Percentiles rank a stretch among this genome's conserved stretches.
Conservation (phyloP, 2,888 invertebrate species). For the Palloptera scutellata region DNA sequence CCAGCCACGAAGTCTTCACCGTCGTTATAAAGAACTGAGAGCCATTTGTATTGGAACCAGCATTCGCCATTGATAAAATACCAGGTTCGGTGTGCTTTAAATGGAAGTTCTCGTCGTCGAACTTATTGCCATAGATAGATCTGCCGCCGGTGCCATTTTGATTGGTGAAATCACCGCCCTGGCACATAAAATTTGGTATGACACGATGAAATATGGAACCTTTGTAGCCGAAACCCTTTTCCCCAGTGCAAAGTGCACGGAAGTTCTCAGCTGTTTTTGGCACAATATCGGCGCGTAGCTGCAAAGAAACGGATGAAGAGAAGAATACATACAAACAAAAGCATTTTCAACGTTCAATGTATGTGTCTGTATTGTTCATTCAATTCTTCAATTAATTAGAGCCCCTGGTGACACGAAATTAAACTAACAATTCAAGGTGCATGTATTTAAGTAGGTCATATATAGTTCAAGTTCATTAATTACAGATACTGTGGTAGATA, state of each 20-base stretch:
- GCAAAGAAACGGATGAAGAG: slow-evolving; percentile 56
- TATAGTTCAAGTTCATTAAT: neutral
- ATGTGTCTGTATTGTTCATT: neutral
- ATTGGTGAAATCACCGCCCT: slow-evolving; percentile 93
- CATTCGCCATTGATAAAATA: slow-evolving; percentile 93
- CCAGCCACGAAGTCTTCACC: slow-evolving; percentile 91
- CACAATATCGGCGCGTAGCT: slow-evolving; percentile 87
- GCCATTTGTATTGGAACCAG: slow-evolving; percentile 93
- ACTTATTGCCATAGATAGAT: slow-evolving; percentile 95
- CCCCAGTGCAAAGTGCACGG: slow-evolving; percentile 93
- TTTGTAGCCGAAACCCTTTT: slow-evolving; percentile 92
- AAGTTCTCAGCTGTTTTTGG: slow-evolving; percentile 97
- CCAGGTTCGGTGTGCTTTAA: slow-evolving; percentile 93
- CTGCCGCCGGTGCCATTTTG: slow-evolving; percentile 95
- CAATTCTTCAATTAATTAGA: too few species aligned
- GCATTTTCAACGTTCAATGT: neutral
- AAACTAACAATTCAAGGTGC: neutral
- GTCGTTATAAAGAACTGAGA: slow-evolving; percentile 97
- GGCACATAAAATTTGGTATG: slow-evolving; percentile 97
- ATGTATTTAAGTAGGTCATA: neutral
- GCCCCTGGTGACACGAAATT: neutral
- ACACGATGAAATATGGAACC: slow-evolving; percentile 92
- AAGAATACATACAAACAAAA: neutral
- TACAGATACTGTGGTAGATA: neutral
- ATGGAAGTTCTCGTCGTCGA: slow-evolving; percentile 94